Evolutionary conservation across 1,140 invertebrate species (phyloP).

Genomic region (Ips typographus): DNA sequence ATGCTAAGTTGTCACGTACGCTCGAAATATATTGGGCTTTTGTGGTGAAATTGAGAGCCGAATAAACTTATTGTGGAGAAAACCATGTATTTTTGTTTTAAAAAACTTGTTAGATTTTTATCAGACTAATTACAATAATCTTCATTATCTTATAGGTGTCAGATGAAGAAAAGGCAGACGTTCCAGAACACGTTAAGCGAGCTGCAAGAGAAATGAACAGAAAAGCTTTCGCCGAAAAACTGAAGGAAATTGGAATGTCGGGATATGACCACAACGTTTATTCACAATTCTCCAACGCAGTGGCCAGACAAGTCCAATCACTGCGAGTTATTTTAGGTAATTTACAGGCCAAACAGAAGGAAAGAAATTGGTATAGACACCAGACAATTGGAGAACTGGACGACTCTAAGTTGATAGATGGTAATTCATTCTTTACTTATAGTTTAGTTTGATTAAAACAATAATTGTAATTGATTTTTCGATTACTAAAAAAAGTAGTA

Average conservation of each 20-base stretch:
- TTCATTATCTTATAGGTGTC: constrained; percentile 60
- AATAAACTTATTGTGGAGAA: neutral
- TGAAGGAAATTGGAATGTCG: constrained; percentile 94
- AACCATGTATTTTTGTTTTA: neutral
- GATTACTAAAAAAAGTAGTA: neutral
- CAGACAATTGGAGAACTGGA: constrained; percentile 94
- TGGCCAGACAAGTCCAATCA: constrained; percentile 72
- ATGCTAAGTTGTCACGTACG: too few relatives aligned
- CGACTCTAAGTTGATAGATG: constrained; percentile 94
- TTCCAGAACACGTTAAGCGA: constrained; percentile 85
- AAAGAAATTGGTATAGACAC: constrained; percentile 89
- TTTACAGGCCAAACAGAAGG: constrained; percentile 89
- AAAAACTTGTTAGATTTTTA: neutral
- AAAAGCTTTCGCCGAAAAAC: constrained; percentile 83
- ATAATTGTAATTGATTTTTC: neutral
- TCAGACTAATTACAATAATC: constrained; percentile 1
- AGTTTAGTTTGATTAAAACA: neutral
- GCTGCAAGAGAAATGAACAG: constrained; percentile 92
- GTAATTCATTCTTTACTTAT: constrained; percentile 46
- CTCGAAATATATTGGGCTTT: too few relatives aligned
- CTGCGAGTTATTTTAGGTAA: constrained; percentile 67
- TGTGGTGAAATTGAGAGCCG: too few relatives aligned
- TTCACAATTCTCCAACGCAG: constrained; percentile 75
- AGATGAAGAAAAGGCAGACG: constrained; percentile 85
- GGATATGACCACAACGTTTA: constrained; percentile 90